A percentile compares a stretch with the other conserved stretches of the same genome.
Evolutionary conservation across 2,888 invertebrate species (phyloP).

Genomic region (Furcula furcula): DNA sequence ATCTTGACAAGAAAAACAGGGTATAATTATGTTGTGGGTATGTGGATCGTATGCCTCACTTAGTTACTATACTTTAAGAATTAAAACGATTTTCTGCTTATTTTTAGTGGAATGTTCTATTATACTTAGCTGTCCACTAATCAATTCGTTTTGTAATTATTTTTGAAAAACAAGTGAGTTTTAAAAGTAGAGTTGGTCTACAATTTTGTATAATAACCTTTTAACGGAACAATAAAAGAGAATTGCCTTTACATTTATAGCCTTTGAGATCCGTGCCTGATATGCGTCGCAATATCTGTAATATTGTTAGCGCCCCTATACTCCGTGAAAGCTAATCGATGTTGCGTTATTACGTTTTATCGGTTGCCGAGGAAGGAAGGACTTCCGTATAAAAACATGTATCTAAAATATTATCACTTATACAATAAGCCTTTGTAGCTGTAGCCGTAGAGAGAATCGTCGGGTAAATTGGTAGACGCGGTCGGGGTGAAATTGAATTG

Average conservation of each 20-base stretch:
- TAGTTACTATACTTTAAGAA: too few relatives aligned
- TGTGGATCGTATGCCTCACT: too few relatives aligned
- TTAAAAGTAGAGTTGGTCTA: too few relatives aligned
- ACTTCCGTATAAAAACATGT: constrained; percentile 26
- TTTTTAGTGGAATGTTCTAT: too few relatives aligned
- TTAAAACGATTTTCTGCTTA: too few relatives aligned
- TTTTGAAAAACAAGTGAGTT: too few relatives aligned
- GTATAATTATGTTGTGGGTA: too few relatives aligned
- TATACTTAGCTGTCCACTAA: too few relatives aligned
- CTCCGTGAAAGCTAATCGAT: constrained; percentile 51
- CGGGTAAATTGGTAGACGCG: background rate
- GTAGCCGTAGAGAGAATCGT: background rate
- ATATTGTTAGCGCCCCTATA: constrained; percentile 47
- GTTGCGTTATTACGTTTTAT: constrained; percentile 51
- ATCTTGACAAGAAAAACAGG: too few relatives aligned
- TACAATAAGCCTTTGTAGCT: constrained; percentile 1
- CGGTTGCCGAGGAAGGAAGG: constrained; percentile 24
- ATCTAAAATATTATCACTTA: constrained; percentile 11
- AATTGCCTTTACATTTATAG: constrained; percentile 44
- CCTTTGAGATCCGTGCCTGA: constrained; percentile 30
- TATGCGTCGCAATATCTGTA: constrained; percentile 49
- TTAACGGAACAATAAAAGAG: constrained; percentile 48
- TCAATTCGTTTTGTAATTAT: too few relatives aligned
- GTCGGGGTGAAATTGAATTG: constrained; percentile 2
- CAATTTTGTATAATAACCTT: constrained; percentile 39